These are phyloP conservation scores for Melanogrammus aeglefinus DNA, from an alignment of 2,797 vertebrate genomes.

Conservation along the genomic window DNA sequence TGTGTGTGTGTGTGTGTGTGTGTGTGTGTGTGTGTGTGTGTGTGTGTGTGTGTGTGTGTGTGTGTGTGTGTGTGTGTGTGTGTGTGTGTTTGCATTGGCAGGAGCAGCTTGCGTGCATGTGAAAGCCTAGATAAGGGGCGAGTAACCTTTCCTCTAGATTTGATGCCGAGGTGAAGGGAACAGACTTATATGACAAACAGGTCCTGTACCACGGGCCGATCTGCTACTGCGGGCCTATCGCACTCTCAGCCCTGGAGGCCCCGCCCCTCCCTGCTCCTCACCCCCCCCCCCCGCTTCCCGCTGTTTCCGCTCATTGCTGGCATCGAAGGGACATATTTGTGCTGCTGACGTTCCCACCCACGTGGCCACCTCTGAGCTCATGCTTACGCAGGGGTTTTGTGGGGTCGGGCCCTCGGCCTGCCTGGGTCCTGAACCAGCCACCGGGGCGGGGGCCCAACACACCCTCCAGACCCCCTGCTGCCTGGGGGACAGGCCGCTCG, in stretches of 20 bases:
- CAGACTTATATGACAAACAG: slow-evolving; percentile 69
- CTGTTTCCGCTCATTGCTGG: slow-evolving; percentile 42
- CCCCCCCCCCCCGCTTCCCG: slow-evolving; percentile 27
- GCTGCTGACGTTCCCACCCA: slow-evolving; percentile 36
- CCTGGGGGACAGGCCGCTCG: background rate
- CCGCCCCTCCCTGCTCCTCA: too few relatives aligned
- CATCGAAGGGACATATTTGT: slow-evolving; percentile 27
- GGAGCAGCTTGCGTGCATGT: slow-evolving; percentile 42
- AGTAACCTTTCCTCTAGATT: slow-evolving; percentile 81
- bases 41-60: background rate
- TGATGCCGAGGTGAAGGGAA: slow-evolving; percentile 57
- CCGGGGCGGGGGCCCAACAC: background rate
- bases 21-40: background rate
- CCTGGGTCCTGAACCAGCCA: background rate
- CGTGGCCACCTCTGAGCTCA: slow-evolving; percentile 56
- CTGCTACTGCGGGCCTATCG: slow-evolving; percentile 56
- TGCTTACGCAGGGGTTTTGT: slow-evolving; percentile 55
- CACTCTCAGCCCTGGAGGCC: slow-evolving; percentile 47
- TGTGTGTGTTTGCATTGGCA: background rate
- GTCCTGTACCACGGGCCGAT: slow-evolving; percentile 40
- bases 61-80: background rate
- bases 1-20: slow-evolving; percentile 2
- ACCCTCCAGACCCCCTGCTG: background rate
- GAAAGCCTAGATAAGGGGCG: slow-evolving; percentile 62
- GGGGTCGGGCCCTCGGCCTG: slow-evolving; percentile 37